Base-by-base conservation (phyloP, 2,113 vertebrate species). In the Corythornis vintsioides region DNA sequence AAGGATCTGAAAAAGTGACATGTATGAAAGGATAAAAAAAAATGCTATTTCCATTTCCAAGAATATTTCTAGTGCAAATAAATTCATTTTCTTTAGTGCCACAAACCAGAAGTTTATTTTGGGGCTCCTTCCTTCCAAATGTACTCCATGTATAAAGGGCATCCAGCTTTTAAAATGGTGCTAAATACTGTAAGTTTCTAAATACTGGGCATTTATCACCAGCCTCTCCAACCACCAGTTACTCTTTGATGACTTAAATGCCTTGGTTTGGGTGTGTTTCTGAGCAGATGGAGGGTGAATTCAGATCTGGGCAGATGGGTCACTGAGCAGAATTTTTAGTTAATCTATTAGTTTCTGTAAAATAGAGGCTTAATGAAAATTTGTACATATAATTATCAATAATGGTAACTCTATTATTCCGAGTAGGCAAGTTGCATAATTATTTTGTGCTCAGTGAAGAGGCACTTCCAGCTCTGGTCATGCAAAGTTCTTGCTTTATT, bases 201-300 rank as follows among this genome's bases (percentile, higher is more conserved):
- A 15, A 3, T 38, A 6, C 33, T 31, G 17, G 45, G 18, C 15
- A 53, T 79, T 89, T 79, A 16, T 28, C 8, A 88, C 42, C 21
- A 47, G 63, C 26, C 5, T 75, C 22, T 53, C 74, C 31, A 70
- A 55, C 10, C 33, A 22, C 31, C 72, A 89, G 40, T 75, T 81
- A 45, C 86, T 81, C 56, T 86, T 40, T 75, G 48, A 89, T 81
- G 29, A 95, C 43, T 72, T 93, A 71, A 88, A 52, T 74, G 65
- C 29, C 43, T 86, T 88, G 76, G 35, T 94, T 92, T 88, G 76
- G 25, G 4, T 90, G 48, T 35, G 15, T 53, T 86, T 90, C 88
- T 60, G 48, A 96, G 77, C 76, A 96, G 83, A 94, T 72, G 90
- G 86, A 86, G 52, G 53, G 59, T n/a, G 74, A 96, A 78, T 92